Base-by-base conservation (phyloP, 2,797 vertebrate species). In the Octomys mimax region DNA sequence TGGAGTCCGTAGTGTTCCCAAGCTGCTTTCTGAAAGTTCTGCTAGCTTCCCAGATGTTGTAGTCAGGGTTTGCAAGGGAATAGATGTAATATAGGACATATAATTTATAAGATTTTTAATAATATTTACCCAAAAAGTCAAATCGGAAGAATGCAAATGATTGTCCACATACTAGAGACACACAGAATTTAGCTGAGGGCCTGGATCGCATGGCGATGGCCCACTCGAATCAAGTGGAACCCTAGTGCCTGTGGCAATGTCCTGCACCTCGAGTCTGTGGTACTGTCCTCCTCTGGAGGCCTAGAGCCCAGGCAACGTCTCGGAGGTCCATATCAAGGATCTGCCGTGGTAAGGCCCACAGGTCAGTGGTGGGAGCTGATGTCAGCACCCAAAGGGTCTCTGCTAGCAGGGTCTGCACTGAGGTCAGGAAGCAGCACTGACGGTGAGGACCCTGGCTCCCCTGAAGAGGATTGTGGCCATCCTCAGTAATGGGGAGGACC, bases 1-100 rank as follows among this genome's bases (percentile, higher is more conserved):
- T 97, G 93, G 97, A 92, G 97, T 97, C 95, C 70, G 73, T 85
- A 73, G 68, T 92, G 73, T 97, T 97, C 95, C 91, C 81, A 95
- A 93, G 89, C n/a, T 5, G 14, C 87, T 94, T 96, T 75, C 61
- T 92, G 87, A 94, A 96, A 77, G 6, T 24, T 91, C 62, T 88
- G 31, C 78, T 90, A 91, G 59, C 33, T 94, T 95, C 62, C 91
- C 88, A 90, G 61, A n/a, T 33, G 13, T 33, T 68, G 33, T n/a
- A 68, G 33, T 68, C 33, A n/a, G 33, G 14, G 33, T 68, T 68
- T 8, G 18, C 33, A 68, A n/a, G 33, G 33, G 16, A 68, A n/a
- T 68, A 68, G 33, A n/a, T 68, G 19, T 68, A 68, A 68, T 33
- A 68, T 2, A n/a, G 14, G 66, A n/a, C 33, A n/a, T n/a, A 19